phyloP scores from a whole-genome alignment of 2,888 invertebrate genomes.

The Temnothorax rugatulus region DNA sequence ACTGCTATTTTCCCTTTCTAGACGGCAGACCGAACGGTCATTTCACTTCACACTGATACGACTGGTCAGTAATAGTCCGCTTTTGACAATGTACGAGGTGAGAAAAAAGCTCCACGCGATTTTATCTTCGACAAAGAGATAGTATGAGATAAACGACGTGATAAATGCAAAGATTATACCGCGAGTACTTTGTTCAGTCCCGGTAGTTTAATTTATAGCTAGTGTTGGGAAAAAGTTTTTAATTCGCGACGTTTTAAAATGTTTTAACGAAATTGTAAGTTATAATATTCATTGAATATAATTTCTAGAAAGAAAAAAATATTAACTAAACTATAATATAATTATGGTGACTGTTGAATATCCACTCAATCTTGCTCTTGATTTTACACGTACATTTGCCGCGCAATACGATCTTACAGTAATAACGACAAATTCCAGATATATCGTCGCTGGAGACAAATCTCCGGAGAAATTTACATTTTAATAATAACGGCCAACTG shows the following conservation, averaged over 20 bases:
- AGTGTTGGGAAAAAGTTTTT: not conserved
- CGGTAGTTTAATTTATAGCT: not conserved
- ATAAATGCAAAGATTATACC: slow-evolving; percentile 42
- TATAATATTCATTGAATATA: not conserved
- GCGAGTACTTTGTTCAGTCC: slow-evolving; percentile 10
- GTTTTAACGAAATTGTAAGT: not conserved
- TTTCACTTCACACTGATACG: slow-evolving; percentile 65
- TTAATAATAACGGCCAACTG: slow-evolving; percentile 73
- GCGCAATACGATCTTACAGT: slow-evolving; percentile 33
- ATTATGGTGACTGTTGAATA: slow-evolving; percentile 5
- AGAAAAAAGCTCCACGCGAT: not conserved
- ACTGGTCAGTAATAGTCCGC: slow-evolving; percentile 58
- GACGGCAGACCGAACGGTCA: slow-evolving; percentile 66
- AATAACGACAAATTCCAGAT: slow-evolving; percentile 42
- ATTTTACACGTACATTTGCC: slow-evolving; percentile 16
- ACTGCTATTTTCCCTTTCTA: slow-evolving; percentile 59
- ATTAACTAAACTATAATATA: not conserved
- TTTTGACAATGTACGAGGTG: slow-evolving; percentile 43
- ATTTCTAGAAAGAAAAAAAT: not conserved
- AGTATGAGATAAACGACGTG: slow-evolving; percentile 20
- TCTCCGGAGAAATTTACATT: slow-evolving; percentile 74
- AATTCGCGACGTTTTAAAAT: not conserved
- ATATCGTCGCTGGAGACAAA: slow-evolving; percentile 58
- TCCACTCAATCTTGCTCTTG: not conserved
- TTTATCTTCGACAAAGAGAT: slow-evolving; percentile 30